A percentile compares a stretch with the other conserved stretches of the same genome.
phyloP scores from a whole-genome alignment of 2,797 vertebrate genomes.

The Crax fasciolata region DNA sequence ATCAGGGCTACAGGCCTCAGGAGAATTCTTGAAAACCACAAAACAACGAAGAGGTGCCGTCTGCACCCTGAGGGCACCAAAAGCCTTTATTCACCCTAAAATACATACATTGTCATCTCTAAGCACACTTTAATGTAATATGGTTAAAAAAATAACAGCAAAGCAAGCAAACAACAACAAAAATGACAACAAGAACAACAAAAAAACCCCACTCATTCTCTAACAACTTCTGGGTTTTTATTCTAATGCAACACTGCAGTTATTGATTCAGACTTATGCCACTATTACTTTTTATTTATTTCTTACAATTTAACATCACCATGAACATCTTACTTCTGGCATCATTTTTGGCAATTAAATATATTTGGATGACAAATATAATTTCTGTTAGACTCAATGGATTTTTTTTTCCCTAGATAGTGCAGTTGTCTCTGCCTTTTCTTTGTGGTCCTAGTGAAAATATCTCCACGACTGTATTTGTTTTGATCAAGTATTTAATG shows the following conservation, averaged over 20 bases:
- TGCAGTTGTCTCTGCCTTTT: not conserved
- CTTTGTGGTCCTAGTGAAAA: not conserved
- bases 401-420: not conserved
- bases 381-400: not conserved
- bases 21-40: not conserved
- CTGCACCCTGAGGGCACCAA: not conserved
- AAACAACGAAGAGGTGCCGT: rapidly evolving
- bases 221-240: not conserved
- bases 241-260: not conserved
- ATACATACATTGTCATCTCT: rapidly evolving
- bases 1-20: not conserved
- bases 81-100: not conserved
- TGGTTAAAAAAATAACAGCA: not conserved
- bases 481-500: not conserved
- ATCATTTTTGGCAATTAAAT: not conserved
- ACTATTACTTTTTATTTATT: not conserved
- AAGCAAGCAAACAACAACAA: rapidly evolving
- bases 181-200: too few relatives aligned
- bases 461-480: not conserved
- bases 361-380: not conserved
- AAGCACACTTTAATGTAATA: not conserved
- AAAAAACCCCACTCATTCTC: not conserved
- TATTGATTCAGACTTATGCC: not conserved
- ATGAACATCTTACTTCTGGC: not conserved
- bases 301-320: not conserved